Conservation (phyloP, 1,140 invertebrate genomes). For the Camponotus pennsylvanicus region DNA sequence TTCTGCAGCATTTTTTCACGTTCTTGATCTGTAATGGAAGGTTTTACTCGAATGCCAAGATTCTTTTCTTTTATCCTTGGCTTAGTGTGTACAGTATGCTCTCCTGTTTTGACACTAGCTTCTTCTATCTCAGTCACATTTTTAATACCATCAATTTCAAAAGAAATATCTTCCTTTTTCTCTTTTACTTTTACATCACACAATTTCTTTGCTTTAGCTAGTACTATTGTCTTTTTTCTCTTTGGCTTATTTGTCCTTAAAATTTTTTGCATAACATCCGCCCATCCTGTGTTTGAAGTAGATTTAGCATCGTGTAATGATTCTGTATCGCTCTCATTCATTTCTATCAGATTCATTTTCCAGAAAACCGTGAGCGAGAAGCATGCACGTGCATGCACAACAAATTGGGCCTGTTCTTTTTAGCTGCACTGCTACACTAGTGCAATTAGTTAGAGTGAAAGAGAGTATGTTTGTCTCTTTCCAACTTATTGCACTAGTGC, state of each 20-base stretch:
- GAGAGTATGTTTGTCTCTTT: no score
- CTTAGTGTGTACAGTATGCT: constrained; percentile 62
- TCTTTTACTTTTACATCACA: constrained; percentile 86
- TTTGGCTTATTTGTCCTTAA: constrained; percentile 91
- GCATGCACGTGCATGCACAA: no score
- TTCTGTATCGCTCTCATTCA: background rate
- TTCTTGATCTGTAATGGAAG: constrained; percentile 90
- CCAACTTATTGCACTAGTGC: no score
- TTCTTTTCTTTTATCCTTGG: constrained; percentile 88
- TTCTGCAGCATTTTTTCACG: constrained; percentile 91
- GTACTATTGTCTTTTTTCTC: constrained; percentile 90
- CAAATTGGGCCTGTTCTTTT: no score
- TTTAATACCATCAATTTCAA: constrained; percentile 86
- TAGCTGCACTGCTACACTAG: no score
- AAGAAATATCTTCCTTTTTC: constrained; percentile 84
- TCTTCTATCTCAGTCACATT: constrained; percentile 84
- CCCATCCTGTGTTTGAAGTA: constrained; percentile 86
- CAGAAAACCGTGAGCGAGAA: no score
- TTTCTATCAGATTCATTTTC: background rate
- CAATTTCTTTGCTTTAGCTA: constrained; percentile 92
- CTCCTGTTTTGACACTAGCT: constrained; percentile 65
- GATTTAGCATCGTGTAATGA: background rate
- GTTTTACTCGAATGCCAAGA: constrained; percentile 91
- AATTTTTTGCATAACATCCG: constrained; percentile 91
- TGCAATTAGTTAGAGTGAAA: no score